Evolutionary conservation across 23 tunicate genomes (phyloP), one percentile per base, ranked within the genome.

Genomic region (Styela clava): DNA sequence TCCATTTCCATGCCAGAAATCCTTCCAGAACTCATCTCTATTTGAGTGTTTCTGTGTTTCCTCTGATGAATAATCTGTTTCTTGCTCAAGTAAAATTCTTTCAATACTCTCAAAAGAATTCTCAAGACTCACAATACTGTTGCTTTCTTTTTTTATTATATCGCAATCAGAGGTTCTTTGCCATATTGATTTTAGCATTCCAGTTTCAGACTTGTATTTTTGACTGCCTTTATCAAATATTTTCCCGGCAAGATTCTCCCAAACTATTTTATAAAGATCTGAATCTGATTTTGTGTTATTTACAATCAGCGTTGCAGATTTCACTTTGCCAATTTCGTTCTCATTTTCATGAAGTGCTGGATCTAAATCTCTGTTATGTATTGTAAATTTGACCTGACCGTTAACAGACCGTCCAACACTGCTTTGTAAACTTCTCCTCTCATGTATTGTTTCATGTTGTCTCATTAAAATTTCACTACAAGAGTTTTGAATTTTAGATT

Each of bases 261-360:
- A 76, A 44, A 76, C 65, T 1, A 64, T 52, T 52, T 76, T 76
- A 0, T 36, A 35, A 24, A 76, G n/a, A 76, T 76, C 65, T 22
- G 81, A 9, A 22, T 76, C 81, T 34, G 78, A 73, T 24, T 26
- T 26, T 3, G 77, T 28, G 7, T 33, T 7, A 3, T 21, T 29
- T 5, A 27, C 5, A 3, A 22, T 30, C 16, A 71, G 16, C 3
- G 77, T 71, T 3, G 34, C 77, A 2, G 34, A 21, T 21, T 21
- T 21, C 34, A 16, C 7, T 30, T 71, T 34, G 73, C 73, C 24
- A 20, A 68, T 68, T 16, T 16, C 27, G 37, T 32, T 33, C 34
- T 18, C 24, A 19, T 29, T 71, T 65, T 24, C 31, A 3, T 65
- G 5, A 65, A 3, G 9, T 24, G 30, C 70, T 16, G 9, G 9